A percentile compares a stretch with the other conserved stretches of the same genome.
Conservation (phyloP, 2,113 vertebrate species). For the Acinonyx jubatus region DNA sequence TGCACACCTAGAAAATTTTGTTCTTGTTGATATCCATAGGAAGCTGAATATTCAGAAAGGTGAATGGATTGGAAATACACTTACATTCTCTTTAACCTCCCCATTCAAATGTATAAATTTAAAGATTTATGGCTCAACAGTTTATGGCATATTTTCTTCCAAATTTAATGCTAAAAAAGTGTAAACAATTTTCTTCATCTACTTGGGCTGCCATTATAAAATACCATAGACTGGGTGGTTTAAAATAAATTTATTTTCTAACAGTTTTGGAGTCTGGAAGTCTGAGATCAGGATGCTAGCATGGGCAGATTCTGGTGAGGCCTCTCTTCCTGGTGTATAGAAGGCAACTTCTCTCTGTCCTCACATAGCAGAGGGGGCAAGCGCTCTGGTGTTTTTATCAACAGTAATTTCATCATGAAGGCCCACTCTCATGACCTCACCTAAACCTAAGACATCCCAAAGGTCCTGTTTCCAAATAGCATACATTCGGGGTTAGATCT, state of each 20-base stretch:
- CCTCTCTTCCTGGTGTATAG: not conserved
- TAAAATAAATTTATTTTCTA: not conserved
- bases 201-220: not conserved
- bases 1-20: not conserved
- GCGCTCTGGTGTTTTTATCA: not conserved
- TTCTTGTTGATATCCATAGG: not conserved
- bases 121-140: not conserved
- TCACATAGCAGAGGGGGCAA: not conserved
- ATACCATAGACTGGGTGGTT: not conserved
- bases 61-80: not conserved
- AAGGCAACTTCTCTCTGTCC: not conserved
- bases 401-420: not conserved
- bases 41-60: slow-evolving; percentile 36
- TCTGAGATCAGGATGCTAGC: not conserved
- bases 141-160: slow-evolving; percentile 3
- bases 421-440: not conserved
- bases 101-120: not conserved
- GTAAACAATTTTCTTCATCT: not conserved
- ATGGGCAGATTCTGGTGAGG: not conserved
- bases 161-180: slow-evolving; percentile 7
- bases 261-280: not conserved
- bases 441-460: not conserved
- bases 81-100: not conserved
- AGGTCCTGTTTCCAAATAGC: not conserved
- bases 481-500: not conserved